Percentiles rank a stretch among this genome's conserved stretches.
Conservation (phyloP, 1,140 invertebrate species). For the Leptinotarsa undecemlineata region DNA sequence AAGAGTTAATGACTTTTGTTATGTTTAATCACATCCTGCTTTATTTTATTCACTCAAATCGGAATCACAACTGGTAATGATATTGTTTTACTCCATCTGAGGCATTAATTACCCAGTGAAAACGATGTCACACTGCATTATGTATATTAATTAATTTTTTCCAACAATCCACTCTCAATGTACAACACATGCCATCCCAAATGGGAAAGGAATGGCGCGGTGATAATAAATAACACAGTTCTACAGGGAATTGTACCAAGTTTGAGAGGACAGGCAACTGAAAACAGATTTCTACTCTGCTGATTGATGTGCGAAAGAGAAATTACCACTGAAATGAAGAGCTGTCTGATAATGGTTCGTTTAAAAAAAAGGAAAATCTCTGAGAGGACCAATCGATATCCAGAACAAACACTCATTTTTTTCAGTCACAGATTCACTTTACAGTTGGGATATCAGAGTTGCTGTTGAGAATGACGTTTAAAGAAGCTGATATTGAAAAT, state of each 20-base stretch:
- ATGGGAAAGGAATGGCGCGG: background rate
- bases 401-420: no score
- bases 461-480: no score
- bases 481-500: no score
- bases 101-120: background rate
- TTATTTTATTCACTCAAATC: background rate
- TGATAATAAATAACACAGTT: background rate
- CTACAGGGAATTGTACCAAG: background rate
- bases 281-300: no score
- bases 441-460: no score
- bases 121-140: background rate
- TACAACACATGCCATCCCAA: background rate
- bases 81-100: conserved; percentile 1
- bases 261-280: background rate
- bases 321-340: no score
- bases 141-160: conserved; percentile 4
- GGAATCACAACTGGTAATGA: background rate
- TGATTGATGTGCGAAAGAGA: no score
- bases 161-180: background rate
- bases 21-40: background rate
- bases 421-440: no score
- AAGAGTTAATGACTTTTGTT: no score
- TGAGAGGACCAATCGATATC: no score
- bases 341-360: no score
- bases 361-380: no score